phyloP scores from a whole-genome alignment of 2,113 vertebrate species.

The Tylochromis polylepis region DNA sequence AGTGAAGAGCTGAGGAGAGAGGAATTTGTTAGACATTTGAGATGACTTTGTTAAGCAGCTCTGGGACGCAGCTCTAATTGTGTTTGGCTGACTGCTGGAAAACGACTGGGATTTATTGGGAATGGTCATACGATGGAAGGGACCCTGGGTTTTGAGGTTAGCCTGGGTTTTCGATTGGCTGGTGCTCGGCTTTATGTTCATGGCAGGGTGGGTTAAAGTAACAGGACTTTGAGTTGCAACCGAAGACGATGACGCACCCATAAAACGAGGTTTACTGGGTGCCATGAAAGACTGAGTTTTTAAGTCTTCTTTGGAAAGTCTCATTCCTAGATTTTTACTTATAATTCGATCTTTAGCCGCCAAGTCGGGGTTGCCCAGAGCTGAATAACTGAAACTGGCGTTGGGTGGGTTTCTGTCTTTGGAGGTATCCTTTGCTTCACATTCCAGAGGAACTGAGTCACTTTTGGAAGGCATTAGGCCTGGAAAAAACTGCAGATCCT shows the following conservation, averaged over 20 bases:
- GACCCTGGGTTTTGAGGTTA: conserved; percentile 56
- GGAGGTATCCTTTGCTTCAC: conserved; percentile 45
- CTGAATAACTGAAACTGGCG: conserved; percentile 38
- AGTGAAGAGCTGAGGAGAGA: conserved; percentile 49
- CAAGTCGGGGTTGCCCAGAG: conserved; percentile 35
- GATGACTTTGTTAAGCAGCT: conserved; percentile 44
- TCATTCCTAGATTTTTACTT: conserved; percentile 39
- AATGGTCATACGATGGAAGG: conserved; percentile 59
- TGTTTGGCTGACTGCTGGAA: conserved; percentile 34
- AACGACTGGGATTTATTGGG: conserved; percentile 57
- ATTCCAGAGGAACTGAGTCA: conserved; percentile 53
- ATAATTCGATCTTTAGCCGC: conserved; percentile 40
- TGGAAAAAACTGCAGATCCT: conserved; percentile 71
- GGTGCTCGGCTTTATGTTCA: conserved; percentile 33
- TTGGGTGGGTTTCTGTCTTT: conserved; percentile 54
- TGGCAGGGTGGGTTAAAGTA: background rate
- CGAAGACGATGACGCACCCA: background rate
- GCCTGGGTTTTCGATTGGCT: conserved; percentile 52
- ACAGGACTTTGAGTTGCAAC: conserved; percentile 41
- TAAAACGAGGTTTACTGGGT: conserved; percentile 44
- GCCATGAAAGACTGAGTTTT: conserved; percentile 19
- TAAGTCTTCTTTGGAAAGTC: conserved; percentile 54
- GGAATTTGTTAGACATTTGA: conserved; percentile 54
- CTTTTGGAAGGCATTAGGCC: conserved; percentile 61
- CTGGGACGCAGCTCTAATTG: conserved; percentile 35